Conservation (phyloP, 2,113 vertebrate species). For the Nymphicus hollandicus region DNA sequence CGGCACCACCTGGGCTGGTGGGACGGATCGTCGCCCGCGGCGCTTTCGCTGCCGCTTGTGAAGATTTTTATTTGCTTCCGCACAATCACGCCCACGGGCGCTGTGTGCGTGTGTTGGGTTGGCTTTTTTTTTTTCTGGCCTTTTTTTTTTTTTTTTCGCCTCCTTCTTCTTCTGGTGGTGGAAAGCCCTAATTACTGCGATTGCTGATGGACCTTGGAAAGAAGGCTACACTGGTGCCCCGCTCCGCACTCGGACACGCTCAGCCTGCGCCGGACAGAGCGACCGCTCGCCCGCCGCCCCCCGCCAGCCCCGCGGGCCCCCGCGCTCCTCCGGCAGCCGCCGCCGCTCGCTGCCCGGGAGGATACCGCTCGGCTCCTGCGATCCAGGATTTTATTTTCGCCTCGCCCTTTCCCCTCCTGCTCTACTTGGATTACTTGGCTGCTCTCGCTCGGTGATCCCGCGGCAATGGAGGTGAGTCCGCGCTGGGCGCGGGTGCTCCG, state of each 20-base stretch:
- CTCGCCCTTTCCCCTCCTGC: constrained; percentile 23
- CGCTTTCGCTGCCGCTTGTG: constrained; percentile 67
- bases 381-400: constrained; percentile 25
- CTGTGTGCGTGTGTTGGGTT: constrained; percentile 45
- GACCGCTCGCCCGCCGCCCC: background rate
- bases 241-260: constrained; percentile 64
- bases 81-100: constrained; percentile 80
- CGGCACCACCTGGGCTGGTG: constrained; percentile 11
- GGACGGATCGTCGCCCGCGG: constrained; percentile 23
- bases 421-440: constrained; percentile 71
- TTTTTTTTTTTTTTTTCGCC: background rate
- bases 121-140: background rate
- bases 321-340: constrained; percentile 13
- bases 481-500: background rate
- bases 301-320: background rate
- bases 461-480: constrained; percentile 72
- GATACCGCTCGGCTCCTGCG: constrained; percentile 2
- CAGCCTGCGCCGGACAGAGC: constrained; percentile 25
- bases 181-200: constrained; percentile 75
- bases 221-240: constrained; percentile 59
- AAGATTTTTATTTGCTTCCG: constrained; percentile 78
- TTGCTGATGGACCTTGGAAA: constrained; percentile 80
- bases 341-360: constrained; percentile 2
- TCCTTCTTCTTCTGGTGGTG: constrained; percentile 60
- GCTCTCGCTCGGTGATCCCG: constrained; percentile 45